phyloP scores from a whole-genome alignment of 2,888 invertebrate genomes.

The Heteromurus nitidus region DNA sequence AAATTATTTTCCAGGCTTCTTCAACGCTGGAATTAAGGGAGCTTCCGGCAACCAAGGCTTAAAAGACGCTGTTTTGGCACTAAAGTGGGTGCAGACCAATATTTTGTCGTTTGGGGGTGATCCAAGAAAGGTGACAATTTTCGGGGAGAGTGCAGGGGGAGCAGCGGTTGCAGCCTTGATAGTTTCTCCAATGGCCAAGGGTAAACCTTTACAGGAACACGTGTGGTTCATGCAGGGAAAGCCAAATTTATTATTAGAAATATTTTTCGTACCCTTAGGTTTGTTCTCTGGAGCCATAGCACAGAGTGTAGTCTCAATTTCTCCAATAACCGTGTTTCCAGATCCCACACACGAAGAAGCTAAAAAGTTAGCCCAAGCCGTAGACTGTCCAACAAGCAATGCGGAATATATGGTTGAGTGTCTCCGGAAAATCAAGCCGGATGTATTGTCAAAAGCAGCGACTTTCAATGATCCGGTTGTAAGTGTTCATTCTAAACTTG shows the following conservation, averaged over 20 bases:
- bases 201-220: background rate
- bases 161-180: conserved; percentile 34
- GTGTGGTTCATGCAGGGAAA: background rate
- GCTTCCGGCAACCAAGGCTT: conserved; percentile 55
- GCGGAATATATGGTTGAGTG: conserved; percentile 56
- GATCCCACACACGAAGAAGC: conserved; percentile 44
- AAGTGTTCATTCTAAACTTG: too few species aligned
- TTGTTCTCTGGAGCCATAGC: conserved; percentile 47
- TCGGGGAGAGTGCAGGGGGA: conserved; percentile 42
- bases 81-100: conserved; percentile 37
- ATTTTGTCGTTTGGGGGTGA: conserved; percentile 46
- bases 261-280: background rate
- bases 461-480: conserved; percentile 20
- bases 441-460: conserved; percentile 3
- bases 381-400: conserved; percentile 61
- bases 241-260: too few species aligned
- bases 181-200: conserved; percentile 48
- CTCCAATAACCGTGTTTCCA: conserved; percentile 31
- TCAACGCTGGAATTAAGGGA: conserved; percentile 56
- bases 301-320: conserved; percentile 31
- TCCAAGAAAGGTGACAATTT: conserved; percentile 15
- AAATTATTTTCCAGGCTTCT: conserved; percentile 32
- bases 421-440: conserved; percentile 25
- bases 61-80: conserved; percentile 32
- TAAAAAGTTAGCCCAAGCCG: conserved; percentile 39